Percentiles rank a stretch among this genome's conserved stretches.
Conservation (phyloP, 2,888 invertebrate species). For the Pseudanteris insignis region DNA sequence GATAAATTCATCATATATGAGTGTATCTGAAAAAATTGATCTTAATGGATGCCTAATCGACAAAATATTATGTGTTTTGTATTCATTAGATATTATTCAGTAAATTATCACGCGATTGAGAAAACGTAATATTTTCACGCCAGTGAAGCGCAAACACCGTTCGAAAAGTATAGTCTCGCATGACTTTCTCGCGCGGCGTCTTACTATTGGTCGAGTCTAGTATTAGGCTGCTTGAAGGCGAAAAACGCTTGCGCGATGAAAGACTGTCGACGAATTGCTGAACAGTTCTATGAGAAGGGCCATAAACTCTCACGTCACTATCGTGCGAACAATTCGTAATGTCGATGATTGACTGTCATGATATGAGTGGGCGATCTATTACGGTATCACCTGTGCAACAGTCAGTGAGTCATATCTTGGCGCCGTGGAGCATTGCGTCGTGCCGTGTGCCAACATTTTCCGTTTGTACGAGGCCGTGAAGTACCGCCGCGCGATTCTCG, state of each 20-base stretch:
- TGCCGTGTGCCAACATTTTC: slow-evolving; percentile 1
- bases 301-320: slow-evolving; percentile 23
- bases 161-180: no score
- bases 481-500: slow-evolving; percentile 1
- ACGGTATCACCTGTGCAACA: slow-evolving; percentile 33
- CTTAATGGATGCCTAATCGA: no score
- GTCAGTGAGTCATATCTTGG: slow-evolving; percentile 33
- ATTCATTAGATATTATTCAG: no score
- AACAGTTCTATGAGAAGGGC: slow-evolving; percentile 9
- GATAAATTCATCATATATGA: no score
- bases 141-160: not conserved
- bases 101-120: no score
- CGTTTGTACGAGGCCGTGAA: slow-evolving; percentile 1
- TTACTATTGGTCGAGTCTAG: not conserved
- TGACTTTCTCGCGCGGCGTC: not conserved
- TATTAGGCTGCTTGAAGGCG: not conserved
- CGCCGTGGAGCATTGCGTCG: slow-evolving; percentile 10
- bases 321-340: slow-evolving; percentile 14
- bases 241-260: not conserved
- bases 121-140: no score
- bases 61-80: no score
- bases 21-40: no score
- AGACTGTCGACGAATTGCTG: slow-evolving; percentile 1
- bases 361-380: slow-evolving; percentile 43
- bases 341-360: slow-evolving; percentile 36